Conservation (phyloP, 2,113 vertebrate species). For the Gymnorhina tibicen region DNA sequence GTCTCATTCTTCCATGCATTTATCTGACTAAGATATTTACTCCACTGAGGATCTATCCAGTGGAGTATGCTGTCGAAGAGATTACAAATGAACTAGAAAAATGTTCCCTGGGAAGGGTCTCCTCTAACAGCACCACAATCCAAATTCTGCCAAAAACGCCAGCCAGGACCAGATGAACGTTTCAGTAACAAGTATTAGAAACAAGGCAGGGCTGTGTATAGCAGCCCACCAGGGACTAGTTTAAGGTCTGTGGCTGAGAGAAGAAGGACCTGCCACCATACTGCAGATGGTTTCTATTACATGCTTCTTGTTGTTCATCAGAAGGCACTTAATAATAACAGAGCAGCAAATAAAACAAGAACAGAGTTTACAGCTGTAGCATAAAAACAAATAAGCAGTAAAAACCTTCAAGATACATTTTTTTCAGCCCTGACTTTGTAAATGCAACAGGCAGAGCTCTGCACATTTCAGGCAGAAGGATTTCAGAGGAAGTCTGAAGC, state of each 20-base stretch:
- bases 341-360: conserved; percentile 11
- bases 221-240: neutral
- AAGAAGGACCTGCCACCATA: neutral
- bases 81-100: neutral
- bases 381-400: neutral
- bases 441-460: neutral
- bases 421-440: neutral
- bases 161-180: neutral
- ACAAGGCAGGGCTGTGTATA: neutral
- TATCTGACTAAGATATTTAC: neutral
- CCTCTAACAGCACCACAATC: neutral
- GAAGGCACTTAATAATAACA: neutral
- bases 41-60: neutral
- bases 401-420: neutral
- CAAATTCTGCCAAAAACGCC: neutral
- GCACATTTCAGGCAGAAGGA: neutral
- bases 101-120: neutral
- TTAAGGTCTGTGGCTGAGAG: neutral
- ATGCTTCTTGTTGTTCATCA: neutral
- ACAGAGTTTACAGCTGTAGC: neutral
- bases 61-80: neutral
- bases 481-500: neutral
- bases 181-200: neutral
- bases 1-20: neutral
- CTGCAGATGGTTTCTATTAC: neutral